These are phyloP conservation scores for Anastrepha ludens DNA, from an alignment of 1,140 invertebrate species.

Conservation along the genomic window DNA sequence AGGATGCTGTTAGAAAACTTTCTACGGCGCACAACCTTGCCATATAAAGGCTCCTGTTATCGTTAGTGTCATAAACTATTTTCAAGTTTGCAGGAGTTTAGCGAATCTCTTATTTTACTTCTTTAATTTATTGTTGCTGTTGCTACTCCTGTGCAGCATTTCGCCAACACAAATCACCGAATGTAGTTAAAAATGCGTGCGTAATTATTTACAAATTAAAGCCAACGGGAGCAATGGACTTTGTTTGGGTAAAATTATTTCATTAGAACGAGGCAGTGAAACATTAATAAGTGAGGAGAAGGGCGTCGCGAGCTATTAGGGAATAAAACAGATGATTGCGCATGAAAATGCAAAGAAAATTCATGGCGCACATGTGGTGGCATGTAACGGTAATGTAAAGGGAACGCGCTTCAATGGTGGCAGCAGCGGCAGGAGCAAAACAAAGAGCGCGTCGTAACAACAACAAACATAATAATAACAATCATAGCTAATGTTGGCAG, in stretches of 20 bases:
- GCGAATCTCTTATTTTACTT: background rate
- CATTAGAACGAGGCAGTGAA: background rate
- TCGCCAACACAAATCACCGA: constrained; percentile 11
- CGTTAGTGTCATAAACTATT: constrained; percentile 4
- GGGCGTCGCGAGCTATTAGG: background rate
- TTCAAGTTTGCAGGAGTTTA: constrained; percentile 42
- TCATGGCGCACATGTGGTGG: background rate
- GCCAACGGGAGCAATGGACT: constrained; percentile 42
- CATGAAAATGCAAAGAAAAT: background rate
- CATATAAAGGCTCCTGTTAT: background rate
- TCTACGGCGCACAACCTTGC: constrained; percentile 37
- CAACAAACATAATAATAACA: constrained; percentile 8
- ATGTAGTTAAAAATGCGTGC: constrained; percentile 37
- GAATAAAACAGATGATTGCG: constrained; percentile 26
- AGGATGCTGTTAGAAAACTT: background rate
- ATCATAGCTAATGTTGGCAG: constrained; percentile 23
- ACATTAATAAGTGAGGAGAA: background rate
- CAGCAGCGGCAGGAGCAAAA: background rate
- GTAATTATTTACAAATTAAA: constrained; percentile 53
- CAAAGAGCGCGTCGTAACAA: background rate
- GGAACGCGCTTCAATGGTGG: background rate
- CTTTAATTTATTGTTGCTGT: background rate
- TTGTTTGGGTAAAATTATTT: constrained; percentile 45
- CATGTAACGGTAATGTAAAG: background rate
- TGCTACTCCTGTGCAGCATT: background rate